Base-by-base conservation (phyloP, 2,888 invertebrate genomes). In the Gryllus longicercus region DNA sequence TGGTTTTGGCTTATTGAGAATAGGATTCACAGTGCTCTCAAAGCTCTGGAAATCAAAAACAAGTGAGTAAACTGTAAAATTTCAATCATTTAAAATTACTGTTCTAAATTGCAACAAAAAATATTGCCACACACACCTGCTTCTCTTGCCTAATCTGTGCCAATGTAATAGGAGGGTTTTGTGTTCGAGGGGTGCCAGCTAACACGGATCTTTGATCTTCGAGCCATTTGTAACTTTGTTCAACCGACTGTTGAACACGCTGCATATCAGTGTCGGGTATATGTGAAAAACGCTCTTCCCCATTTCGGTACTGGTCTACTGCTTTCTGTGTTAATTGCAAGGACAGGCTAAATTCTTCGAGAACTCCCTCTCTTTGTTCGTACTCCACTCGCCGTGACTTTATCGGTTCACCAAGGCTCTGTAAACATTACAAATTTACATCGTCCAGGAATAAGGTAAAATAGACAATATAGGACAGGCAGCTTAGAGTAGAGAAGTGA, bases 1-100 rank as follows among this genome's bases (percentile, higher is more conserved):
- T 11, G 98, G 97, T 87, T 96, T 96, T 79, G 96, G 95, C 87
- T 96, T 96, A 87, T 94, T 96, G 83, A 98, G 88, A 83, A 98
- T 93, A 11, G 96, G 94, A 80, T 85, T 86, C 76, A 91, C 90
- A 25, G 87, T 85, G 51, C 85, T 87, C 82, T 92, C 91, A 83
- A 92, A 87, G 21, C 86, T 85, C 90, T 91, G 86, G 82, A 85
- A 84, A 76, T 82, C 79, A 78, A 83, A 79, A 78, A 74, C 51
- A 38, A 78, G 8, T 38, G 38, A 38, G 38, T 38, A 38, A 8
- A 38, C 38, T 38, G 38, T 38, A 38, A 38, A 38, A 38, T 38
- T 5, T 38, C 38, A 8, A 38, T 38, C 38, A 38, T 38, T 38
- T 38, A 38, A 38, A 38, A 38, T 38, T 5, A 38, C 5, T 1